phyloP scores from a whole-genome alignment of 1,140 invertebrate species.

The Drosophila tani region DNA sequence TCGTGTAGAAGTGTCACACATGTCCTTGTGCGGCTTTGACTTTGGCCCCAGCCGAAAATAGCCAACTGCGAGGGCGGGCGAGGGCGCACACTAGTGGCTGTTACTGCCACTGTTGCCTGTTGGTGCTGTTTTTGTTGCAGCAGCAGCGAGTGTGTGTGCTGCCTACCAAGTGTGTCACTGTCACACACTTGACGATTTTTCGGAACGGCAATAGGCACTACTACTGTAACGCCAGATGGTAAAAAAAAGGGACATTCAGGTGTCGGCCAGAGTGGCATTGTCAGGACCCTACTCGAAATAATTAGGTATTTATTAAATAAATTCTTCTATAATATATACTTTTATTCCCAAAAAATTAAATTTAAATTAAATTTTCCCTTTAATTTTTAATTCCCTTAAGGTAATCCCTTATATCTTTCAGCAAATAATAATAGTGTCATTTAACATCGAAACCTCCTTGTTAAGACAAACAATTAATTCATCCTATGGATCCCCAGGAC shows the following conservation, averaged over 20 bases:
- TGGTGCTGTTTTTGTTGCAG: conserved; percentile 14
- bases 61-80: conserved; percentile 34
- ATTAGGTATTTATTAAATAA: too few relatives aligned
- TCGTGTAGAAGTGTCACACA: conserved; percentile 67
- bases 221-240: conserved; percentile 16
- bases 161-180: conserved; percentile 74
- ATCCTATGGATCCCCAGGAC: neutral
- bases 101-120: conserved; percentile 10
- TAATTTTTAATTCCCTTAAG: too few relatives aligned
- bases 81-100: conserved; percentile 11
- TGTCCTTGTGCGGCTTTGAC: conserved; percentile 80
- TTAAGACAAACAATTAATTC: neutral
- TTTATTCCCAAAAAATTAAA: too few relatives aligned
- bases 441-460: neutral
- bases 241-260: neutral
- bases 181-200: conserved; percentile 80
- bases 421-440: neutral
- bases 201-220: conserved; percentile 55
- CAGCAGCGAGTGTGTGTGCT: conserved; percentile 23
- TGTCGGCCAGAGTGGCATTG: conserved; percentile 1
- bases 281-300: conserved; percentile 10
- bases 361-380: too few relatives aligned
- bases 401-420: too few relatives aligned
- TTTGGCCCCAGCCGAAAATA: conserved; percentile 70
- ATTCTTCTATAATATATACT: too few relatives aligned